Percentiles rank a stretch among this genome's conserved stretches.
Evolutionary conservation across 2,113 vertebrate species (phyloP).

Genomic region (Chinchilla lanigera): DNA sequence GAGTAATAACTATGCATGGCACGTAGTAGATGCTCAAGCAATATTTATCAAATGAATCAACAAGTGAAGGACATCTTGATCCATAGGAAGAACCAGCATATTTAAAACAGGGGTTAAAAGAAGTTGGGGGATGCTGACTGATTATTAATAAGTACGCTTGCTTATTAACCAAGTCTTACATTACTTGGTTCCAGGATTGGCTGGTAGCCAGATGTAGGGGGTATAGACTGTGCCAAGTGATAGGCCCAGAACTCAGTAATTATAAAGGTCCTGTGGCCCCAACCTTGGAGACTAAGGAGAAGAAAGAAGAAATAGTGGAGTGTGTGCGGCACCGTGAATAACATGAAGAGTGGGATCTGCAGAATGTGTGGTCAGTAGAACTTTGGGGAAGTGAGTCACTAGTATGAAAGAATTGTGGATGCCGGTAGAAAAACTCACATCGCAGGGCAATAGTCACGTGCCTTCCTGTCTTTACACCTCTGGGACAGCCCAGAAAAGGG

Average conservation of each 20-base stretch:
- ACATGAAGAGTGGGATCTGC: background rate
- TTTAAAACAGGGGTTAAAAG: background rate
- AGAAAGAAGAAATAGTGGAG: background rate
- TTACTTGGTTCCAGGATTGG: background rate
- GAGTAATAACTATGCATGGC: background rate
- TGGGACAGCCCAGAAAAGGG: background rate
- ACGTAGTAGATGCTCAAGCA: accelerated
- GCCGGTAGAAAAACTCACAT: too few relatives aligned
- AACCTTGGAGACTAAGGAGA: background rate
- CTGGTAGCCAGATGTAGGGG: background rate
- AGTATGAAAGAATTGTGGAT: background rate
- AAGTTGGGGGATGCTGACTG: background rate
- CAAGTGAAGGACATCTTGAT: background rate
- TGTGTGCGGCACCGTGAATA: too few relatives aligned
- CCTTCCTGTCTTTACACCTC: background rate
- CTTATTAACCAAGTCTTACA: too few relatives aligned
- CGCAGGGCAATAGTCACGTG: background rate
- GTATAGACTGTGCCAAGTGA: accelerated
- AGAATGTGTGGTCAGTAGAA: background rate
- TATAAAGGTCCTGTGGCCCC: too few relatives aligned
- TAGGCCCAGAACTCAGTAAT: background rate
- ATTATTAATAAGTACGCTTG: too few relatives aligned
- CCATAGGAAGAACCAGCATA: background rate
- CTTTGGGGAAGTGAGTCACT: background rate
- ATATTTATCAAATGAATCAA: background rate